Evolutionary conservation across 2,113 vertebrate species (phyloP).

Genomic region (Malurus melanocephalus): DNA sequence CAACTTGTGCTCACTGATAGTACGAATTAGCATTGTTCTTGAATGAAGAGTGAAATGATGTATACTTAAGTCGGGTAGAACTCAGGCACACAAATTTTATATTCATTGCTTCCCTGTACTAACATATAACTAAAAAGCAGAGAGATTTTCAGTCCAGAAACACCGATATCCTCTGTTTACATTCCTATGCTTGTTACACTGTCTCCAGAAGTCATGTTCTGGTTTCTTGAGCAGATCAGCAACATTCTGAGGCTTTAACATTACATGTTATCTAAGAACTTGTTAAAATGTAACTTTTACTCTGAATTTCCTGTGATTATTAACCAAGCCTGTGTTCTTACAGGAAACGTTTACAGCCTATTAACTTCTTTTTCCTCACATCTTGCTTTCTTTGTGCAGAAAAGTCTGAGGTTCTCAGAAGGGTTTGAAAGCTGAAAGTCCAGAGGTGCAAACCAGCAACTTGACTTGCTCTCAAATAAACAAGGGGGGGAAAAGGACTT

Average conservation of each 20-base stretch:
- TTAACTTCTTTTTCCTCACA: fast-evolving
- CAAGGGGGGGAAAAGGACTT: fast-evolving
- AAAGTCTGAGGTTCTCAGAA: background rate
- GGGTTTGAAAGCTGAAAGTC: background rate
- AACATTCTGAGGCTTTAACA: background rate
- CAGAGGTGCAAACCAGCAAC: background rate
- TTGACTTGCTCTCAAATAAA: background rate
- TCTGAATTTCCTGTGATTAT: background rate
- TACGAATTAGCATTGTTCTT: background rate
- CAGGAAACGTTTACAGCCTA: background rate
- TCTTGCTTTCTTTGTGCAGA: background rate
- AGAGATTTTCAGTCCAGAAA: background rate
- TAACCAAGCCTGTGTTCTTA: background rate
- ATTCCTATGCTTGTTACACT: fast-evolving
- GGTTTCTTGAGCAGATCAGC: background rate
- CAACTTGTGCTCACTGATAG: background rate
- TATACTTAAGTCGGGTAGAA: background rate
- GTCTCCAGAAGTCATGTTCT: background rate
- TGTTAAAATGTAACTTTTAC: background rate
- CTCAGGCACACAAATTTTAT: background rate
- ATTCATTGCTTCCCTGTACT: background rate
- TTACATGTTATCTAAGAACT: background rate
- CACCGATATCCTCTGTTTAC: background rate
- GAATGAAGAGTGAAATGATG: background rate
- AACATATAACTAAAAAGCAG: background rate